Conservation (phyloP, 1,140 invertebrate species). For the Diachasmimorpha longicaudata region DNA sequence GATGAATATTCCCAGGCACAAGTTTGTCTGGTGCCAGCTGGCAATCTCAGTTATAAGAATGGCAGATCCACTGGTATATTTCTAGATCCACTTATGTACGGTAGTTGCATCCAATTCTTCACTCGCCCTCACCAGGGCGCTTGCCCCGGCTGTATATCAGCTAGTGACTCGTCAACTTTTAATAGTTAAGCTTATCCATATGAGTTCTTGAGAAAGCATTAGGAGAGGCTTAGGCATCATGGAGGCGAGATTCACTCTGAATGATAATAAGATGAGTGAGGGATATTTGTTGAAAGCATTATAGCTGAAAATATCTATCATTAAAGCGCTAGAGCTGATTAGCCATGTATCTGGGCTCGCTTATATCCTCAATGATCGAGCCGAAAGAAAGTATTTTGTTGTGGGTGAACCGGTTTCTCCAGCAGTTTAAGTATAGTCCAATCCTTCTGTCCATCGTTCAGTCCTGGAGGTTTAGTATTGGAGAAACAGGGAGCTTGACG, state of each 20-base stretch:
- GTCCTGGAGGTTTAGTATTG: conserved; percentile 9
- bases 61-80: conserved; percentile 26
- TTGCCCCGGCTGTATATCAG: neutral
- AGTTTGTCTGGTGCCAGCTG: neutral
- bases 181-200: no score
- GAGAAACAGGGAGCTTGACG: neutral
- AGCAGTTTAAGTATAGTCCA: neutral
- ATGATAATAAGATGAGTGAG: neutral
- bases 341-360: neutral
- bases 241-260: neutral
- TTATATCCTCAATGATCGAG: neutral
- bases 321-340: neutral
- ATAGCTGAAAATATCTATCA: neutral
- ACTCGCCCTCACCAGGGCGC: neutral
- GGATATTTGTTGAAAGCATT: neutral
- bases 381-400: neutral
- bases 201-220: neutral
- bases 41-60: conserved; percentile 11
- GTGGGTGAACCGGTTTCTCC: conserved; percentile 2
- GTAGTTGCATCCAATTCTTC: neutral
- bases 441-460: conserved; percentile 11
- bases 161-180: neutral
- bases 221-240: neutral
- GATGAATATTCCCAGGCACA: neutral
- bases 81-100: conserved; percentile 24